phyloP scores from a whole-genome alignment of 2,888 invertebrate genomes.

The Lasioglossum figueresi region DNA sequence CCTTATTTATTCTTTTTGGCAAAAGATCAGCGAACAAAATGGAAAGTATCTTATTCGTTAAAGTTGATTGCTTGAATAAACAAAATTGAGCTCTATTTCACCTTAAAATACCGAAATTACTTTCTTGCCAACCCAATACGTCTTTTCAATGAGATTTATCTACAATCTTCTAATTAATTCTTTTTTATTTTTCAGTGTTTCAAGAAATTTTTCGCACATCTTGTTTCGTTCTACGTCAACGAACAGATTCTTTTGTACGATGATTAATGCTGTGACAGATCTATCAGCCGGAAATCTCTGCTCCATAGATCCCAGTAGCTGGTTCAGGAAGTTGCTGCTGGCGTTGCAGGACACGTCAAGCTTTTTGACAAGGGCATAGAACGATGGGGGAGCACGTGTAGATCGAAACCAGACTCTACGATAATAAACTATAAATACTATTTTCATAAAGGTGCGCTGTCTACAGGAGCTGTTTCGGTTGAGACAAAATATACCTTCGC shows the following conservation, averaged over 20 bases:
- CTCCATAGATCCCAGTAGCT: background rate
- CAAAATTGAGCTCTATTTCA: no score
- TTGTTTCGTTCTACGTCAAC: background rate
- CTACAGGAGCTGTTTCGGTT: background rate
- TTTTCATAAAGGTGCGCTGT: conserved; percentile 53
- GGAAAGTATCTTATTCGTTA: no score
- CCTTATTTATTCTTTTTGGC: no score
- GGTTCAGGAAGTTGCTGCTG: conserved; percentile 42
- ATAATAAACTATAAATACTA: conserved; percentile 66
- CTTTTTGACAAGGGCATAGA: conserved; percentile 34
- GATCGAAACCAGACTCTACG: conserved; percentile 62
- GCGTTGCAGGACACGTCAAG: conserved; percentile 20
- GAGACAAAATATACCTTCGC: background rate
- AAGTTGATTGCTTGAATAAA: no score
- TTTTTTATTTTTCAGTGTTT: background rate
- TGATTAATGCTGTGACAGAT: background rate
- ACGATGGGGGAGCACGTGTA: conserved; percentile 55
- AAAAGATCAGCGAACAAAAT: no score
- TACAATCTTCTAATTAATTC: background rate
- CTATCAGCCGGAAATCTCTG: conserved; percentile 8
- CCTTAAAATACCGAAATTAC: no score
- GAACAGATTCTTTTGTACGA: background rate
- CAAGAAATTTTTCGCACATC: background rate
- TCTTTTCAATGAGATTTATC: no score
- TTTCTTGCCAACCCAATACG: no score